Conservation (phyloP, 2,888 invertebrate species). For the Chrysolina haemoptera region DNA sequence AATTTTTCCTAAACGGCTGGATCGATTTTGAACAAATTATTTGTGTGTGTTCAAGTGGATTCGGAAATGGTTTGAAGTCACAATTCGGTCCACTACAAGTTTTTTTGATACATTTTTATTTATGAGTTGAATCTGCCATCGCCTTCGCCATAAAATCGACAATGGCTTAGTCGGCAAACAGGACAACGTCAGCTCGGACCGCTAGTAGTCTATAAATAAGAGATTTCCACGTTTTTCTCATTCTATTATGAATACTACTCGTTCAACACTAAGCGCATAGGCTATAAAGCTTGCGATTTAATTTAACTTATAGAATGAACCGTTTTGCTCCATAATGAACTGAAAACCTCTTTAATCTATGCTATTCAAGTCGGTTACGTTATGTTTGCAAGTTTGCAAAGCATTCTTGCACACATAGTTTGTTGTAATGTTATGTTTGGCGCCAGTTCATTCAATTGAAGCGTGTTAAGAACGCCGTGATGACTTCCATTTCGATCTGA, state of each 20-base stretch:
- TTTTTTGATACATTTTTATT: too few species aligned
- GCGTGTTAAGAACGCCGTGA: conserved; percentile 30
- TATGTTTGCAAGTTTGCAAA: conserved; percentile 4
- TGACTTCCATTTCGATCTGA: conserved; percentile 28
- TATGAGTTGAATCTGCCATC: too few species aligned
- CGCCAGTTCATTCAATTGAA: conserved; percentile 38
- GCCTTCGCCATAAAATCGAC: too few species aligned
- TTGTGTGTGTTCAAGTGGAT: too few species aligned
- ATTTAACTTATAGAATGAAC: background rate
- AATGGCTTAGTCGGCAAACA: too few species aligned
- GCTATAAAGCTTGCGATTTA: background rate
- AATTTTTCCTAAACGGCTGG: too few species aligned
- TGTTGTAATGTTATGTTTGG: conserved; percentile 24
- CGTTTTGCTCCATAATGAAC: background rate
- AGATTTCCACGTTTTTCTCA: background rate
- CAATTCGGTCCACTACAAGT: too few species aligned
- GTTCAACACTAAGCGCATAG: background rate
- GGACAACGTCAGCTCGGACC: too few species aligned
- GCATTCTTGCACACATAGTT: conserved; percentile 9
- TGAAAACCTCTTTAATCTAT: background rate
- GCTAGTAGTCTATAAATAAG: background rate
- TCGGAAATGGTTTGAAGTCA: too few species aligned
- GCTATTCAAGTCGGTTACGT: background rate
- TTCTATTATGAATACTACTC: too few species aligned
- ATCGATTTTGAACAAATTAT: too few species aligned